These are phyloP conservation scores for Orchesellides sinensis DNA, from an alignment of 2,888 invertebrate genomes.

Conservation along the genomic window DNA sequence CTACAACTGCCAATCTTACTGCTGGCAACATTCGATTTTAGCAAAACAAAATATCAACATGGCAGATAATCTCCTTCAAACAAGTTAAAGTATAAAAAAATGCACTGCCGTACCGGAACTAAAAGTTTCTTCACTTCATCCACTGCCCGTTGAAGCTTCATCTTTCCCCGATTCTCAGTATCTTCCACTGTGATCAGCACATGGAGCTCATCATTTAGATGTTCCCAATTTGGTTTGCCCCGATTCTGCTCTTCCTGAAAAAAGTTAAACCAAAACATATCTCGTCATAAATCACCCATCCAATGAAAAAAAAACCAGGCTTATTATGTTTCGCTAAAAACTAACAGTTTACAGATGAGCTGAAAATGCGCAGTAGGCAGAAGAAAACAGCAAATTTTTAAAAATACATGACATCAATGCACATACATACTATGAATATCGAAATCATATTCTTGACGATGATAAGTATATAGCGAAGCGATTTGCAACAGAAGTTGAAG, in stretches of 20 bases:
- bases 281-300: slow-evolving; percentile 69
- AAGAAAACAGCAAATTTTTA: slow-evolving; percentile 24
- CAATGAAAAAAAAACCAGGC: slow-evolving; percentile 22
- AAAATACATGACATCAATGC: slow-evolving; percentile 47
- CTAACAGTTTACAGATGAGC: slow-evolving; percentile 56
- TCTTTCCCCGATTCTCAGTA: slow-evolving; percentile 96
- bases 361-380: slow-evolving; percentile 26
- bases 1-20: not conserved
- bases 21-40: not conserved
- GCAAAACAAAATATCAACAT: slow-evolving; percentile 5
- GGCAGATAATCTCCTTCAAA: not conserved
- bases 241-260: slow-evolving; percentile 98
- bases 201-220: slow-evolving; percentile 98
- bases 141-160: slow-evolving; percentile 96
- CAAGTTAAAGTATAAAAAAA: slow-evolving; percentile 8
- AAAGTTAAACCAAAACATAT: slow-evolving; percentile 62
- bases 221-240: slow-evolving; percentile 99
- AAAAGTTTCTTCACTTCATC: slow-evolving; percentile 99
- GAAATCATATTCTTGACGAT: slow-evolving; percentile 34
- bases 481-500: not conserved
- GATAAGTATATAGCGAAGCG: not conserved
- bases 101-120: slow-evolving; percentile 85
- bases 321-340: slow-evolving; percentile 55
- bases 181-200: slow-evolving; percentile 99
- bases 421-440: slow-evolving; percentile 37